phyloP scores from a whole-genome alignment of 2,797 vertebrate genomes.

The Characodon lateralis region DNA sequence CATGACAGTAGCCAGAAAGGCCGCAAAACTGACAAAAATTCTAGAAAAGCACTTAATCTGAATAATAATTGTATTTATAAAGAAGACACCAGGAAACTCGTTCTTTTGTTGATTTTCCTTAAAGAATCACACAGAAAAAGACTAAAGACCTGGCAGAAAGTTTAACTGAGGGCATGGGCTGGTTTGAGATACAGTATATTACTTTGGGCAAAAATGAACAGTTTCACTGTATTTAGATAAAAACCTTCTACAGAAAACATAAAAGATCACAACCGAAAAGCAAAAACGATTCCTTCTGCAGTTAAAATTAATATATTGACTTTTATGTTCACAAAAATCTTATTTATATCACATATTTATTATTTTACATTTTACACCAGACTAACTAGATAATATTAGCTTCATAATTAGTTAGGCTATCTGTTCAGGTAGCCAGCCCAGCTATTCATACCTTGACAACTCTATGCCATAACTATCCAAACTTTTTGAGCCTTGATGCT shows the following conservation, averaged over 20 bases:
- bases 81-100: background rate
- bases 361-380: background rate
- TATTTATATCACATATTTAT: background rate
- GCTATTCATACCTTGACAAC: background rate
- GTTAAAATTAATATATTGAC: background rate
- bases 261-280: background rate
- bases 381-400: background rate
- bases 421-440: background rate
- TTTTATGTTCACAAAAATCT: background rate
- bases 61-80: background rate
- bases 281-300: background rate
- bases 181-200: no score
- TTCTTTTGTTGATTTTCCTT: background rate
- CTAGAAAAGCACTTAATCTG: background rate
- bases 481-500: background rate
- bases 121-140: background rate
- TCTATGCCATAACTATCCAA: background rate
- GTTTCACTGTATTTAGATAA: background rate
- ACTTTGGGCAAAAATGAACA: background rate
- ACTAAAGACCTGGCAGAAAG: background rate
- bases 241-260: background rate
- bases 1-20: background rate
- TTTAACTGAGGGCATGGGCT: no score
- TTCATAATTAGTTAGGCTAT: background rate
- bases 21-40: background rate